Evolutionary conservation across 2,888 invertebrate genomes (phyloP), one percentile per base, ranked within the genome.

Genomic region (Drosophila recens): DNA sequence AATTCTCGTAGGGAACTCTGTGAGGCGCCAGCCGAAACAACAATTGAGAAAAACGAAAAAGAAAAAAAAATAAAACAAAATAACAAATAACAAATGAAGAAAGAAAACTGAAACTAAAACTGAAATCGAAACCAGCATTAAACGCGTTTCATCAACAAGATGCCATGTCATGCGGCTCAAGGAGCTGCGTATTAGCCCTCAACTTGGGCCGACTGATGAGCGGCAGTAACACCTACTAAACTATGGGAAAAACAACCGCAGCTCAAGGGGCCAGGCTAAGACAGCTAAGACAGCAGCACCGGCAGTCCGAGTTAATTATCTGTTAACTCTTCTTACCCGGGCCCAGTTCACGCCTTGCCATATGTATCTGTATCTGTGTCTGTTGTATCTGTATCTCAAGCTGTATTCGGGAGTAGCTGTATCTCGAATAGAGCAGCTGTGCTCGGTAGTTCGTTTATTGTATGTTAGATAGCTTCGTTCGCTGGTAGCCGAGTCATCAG

Each of bases 151-250:
- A 59, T 48, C 56, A 38, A 46, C 36, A 17, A 72, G 68, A 6
- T 68, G 81, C 84, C 51, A 8, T 34, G 67, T 81, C 84, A 83
- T 64, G 69, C 66, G 57, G 65, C 52, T 45, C 58, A 57, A 85
- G 70, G 51, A 64, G 84, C 81, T 42, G 36, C 43, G 23, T 20
- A 48, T 43, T 20, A 33, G 66, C 64, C 52, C 68, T 61, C 56
- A 49, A 38, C 40, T 53, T 30, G 43, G n/a, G 23, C 58, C 45
- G 58, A 68, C 69, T 62, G 77, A 67, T 63, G 65, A 72, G 67
- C 64, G 62, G 66, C 73, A 65, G 82, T 67, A 84, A 84, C 89
- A 84, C 85, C 89, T 81, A 86, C 89, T 83, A 86, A 88, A 75
- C 83, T 80, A 79, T 84, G 69, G 75, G 79, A 73, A 75, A 61